Conservation (phyloP, 2,797 vertebrate genomes). For the Xerus rutilus region DNA sequence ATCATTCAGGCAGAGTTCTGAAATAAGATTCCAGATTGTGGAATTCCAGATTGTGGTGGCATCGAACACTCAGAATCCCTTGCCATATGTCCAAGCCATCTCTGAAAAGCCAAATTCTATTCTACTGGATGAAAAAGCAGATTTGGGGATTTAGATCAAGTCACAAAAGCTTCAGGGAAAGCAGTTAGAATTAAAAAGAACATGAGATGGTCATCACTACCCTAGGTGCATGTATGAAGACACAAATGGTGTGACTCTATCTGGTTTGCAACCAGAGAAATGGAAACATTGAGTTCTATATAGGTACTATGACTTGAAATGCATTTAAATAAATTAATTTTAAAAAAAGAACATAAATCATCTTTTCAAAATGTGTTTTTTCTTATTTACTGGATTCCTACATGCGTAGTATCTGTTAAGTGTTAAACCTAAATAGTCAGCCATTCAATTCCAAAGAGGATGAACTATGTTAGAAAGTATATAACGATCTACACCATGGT, state of each 20-base stretch:
- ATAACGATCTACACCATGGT: slow-evolving; percentile 48
- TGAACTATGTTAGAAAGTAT: slow-evolving; percentile 46
- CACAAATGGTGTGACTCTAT: too few species aligned
- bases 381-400: slow-evolving; percentile 50
- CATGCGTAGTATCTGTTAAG: slow-evolving; percentile 20
- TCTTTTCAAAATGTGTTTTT: slow-evolving; percentile 70
- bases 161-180: slow-evolving; percentile 26
- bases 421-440: slow-evolving; percentile 65
- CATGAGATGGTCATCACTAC: not conserved
- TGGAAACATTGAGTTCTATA: too few species aligned
- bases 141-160: slow-evolving; percentile 40
- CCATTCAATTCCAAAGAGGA: slow-evolving; percentile 63
- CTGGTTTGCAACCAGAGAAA: too few species aligned
- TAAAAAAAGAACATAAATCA: slow-evolving; percentile 54
- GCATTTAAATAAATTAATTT: too few species aligned
- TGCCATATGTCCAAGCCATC: not conserved
- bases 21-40: slow-evolving; percentile 17
- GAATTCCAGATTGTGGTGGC: not conserved
- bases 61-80: not conserved
- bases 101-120: slow-evolving; percentile 36
- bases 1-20: not conserved
- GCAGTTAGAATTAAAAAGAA: slow-evolving; percentile 53
- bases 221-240: too few species aligned
- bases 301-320: too few species aligned
- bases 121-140: not conserved